Evolutionary conservation across 2,797 vertebrate species (phyloP), one percentile per base, ranked within the genome.

Genomic region (Catharus ustulatus): DNA sequence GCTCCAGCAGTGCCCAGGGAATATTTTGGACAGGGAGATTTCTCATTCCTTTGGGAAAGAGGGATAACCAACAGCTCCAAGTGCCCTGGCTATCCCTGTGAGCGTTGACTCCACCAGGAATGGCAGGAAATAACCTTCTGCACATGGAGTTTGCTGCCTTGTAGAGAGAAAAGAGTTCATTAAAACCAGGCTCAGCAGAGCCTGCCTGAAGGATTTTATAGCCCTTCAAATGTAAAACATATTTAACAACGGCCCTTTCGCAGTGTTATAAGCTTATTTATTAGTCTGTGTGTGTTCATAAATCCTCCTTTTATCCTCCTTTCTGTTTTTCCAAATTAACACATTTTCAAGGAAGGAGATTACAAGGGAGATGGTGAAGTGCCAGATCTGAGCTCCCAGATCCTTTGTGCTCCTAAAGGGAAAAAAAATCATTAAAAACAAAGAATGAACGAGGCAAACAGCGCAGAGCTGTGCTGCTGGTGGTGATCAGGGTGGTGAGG

Each of bases 181-280:
- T 93, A 78, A 95, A 97, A 92, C 81, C 92, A 96, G 96, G 82
- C 64, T 77, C 68, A 54, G 21, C 72, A 85, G 84, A 84, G 81
- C 55, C 92, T 76, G 75, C 93, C 72, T 48, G 66, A 87, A 57
- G 89, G 22, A 34, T 89, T 97, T 97, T 97, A 96, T 27, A 55
- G 92, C 86, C 12, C 61, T 94, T 94, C 92, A 95, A 96, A 97
- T 96, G 92, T 92, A 89, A 96, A 97, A 85, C 96, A 95, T 90
- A 89, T 94, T 96, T 92, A 75, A 94, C 93, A 83, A 58, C 30
- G 22, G 64, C 84, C 90, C 76, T 92, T 93, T 78, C 7, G 51
- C 92, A n/a, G 69, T 14, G 92, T 85, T 93, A 72, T 83, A 87
- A 75, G 75, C 81, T 89, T 89, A 90, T 95, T 95, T 97, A 95